Base-by-base conservation (phyloP, 2,888 invertebrate species). In the Notodonta ziczac region DNA sequence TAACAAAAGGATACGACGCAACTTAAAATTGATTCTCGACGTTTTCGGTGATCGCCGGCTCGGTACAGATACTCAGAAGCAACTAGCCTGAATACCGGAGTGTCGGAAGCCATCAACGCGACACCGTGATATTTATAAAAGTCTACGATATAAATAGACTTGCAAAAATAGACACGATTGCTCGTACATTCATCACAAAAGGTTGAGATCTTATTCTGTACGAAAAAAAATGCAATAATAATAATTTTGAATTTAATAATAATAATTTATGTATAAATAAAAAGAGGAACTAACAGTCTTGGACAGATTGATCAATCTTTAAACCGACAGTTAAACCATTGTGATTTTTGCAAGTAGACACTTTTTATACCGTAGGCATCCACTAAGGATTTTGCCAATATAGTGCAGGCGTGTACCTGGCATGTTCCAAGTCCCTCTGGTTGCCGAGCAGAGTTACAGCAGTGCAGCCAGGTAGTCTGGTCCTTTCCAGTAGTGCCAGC, bases 361-460 rank as follows among this genome's bases (percentile, higher is more conserved):
- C 24, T 24, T 24, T 24, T 24, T 24, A 24, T 24, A 24, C 24
- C 24, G 24, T 24, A 2, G 24, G 24, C 24, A 24, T 24, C 24
- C 24, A 24, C 24, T 24, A 24, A 24, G 24, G 24, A 24, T 24
- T 24, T 24, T 24, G 24, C 12, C 50, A 50, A 10, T 50, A 50
- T 50, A 35, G 10, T 12, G 52, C 32, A 24, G n/a, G 16, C 60
- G n/a, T 58, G 86, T 84, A 97, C 96, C 97, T 96, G 72, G 96
- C 95, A 92, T 97, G 96, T 90, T 97, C 96, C 82, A 97, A 94
- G 91, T 97, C 97, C 74, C 96, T 93, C 90, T 97, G 97, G 88
- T 97, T 97, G 64, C 97, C 97, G 65, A 97, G 94, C 57, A 97
- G 87, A 59, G 97, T 95, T 65, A 96, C 96, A 58, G 97, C 97